Percentiles rank a stretch among this genome's conserved stretches.
phyloP scores from a whole-genome alignment of 1,140 invertebrate genomes.

The Radopholus similis region DNA sequence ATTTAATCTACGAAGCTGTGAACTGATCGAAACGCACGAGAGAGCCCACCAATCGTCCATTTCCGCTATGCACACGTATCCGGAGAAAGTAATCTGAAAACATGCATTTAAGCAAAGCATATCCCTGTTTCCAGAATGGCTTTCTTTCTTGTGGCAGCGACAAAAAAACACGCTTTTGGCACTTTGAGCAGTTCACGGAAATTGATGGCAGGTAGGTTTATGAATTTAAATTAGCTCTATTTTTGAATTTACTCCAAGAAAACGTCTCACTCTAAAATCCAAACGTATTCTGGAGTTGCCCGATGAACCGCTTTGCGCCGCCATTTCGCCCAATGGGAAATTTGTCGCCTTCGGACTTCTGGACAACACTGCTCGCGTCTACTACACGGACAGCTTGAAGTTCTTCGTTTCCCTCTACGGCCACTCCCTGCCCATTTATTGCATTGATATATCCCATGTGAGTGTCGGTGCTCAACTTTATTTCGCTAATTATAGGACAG shows the following conservation, averaged over 20 bases:
- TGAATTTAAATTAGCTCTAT: conserved; percentile 4
- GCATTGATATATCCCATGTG: conserved; percentile 75
- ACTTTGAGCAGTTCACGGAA: conserved; percentile 73
- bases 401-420: conserved; percentile 93
- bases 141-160: conserved; percentile 73
- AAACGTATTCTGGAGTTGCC: conserved; percentile 77
- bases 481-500: conserved; percentile 69
- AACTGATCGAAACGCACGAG: conserved; percentile 65
- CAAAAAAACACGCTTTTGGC: conserved; percentile 86
- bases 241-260: conserved; percentile 30
- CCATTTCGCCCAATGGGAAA: conserved; percentile 76
- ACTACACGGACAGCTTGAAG: conserved; percentile 89
- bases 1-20: conserved; percentile 77
- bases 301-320: conserved; percentile 77
- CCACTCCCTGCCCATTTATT: conserved; percentile 87
- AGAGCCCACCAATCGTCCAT: conserved; percentile 76
- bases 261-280: conserved; percentile 74
- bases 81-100: conserved; percentile 60
- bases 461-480: background rate
- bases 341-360: conserved; percentile 82
- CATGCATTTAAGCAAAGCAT: conserved; percentile 12
- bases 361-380: conserved; percentile 90
- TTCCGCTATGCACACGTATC: conserved; percentile 70
- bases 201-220: conserved; percentile 11
- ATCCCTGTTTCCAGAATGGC: conserved; percentile 42